Evolutionary conservation across 2,797 vertebrate species (phyloP), one percentile per base, ranked within the genome.

Genomic region (Enteromius treurensis): DNA sequence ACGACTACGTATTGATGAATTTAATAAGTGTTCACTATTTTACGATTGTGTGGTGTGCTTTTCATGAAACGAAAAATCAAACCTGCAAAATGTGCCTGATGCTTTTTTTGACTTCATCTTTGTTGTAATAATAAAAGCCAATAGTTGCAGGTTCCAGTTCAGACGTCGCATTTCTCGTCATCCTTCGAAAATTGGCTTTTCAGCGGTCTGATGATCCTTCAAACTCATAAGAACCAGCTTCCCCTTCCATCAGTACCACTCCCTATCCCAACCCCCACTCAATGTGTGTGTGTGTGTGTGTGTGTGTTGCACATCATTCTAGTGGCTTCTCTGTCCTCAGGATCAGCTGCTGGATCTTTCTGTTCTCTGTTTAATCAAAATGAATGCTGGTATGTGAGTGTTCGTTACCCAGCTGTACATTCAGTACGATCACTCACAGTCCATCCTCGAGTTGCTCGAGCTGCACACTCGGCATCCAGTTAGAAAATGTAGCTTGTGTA

Each of bases 241-340:
- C 32, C 23, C 45, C 29, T 62, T 71, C 55, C 42, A 21, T 84
- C 79, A 77, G 58, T 80, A 82, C 82, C 79, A 85, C 62, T 86
- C 79, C 87, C 80, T 77, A 37, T 80, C 81, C 85, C 85, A 81
- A 14, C 85, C 86, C 85, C 86, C 86, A 82, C 76, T 65, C 64
- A 26, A 19, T 67, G 32, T 62, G 60, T 68, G 80, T 80, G 69
- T 45, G 42, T 47, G 45, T 70, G 51, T 55, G 32, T 32, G 67
- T 65, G 80, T 81, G 71, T 71, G 77, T 49, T 83, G 68, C 74
- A 80, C 45, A 67, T 82, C 55, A 15, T 60, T 70, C 42, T 40
- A 49, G 75, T 71, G 53, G 23, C 60, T 81, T 77, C 68, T 71
- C 80, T 71, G 74, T 87, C 83, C 78, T 75, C 60, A 83, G 67